Base-by-base conservation (phyloP, 2,888 invertebrate genomes). In the Drosophila fulvimacula region DNA sequence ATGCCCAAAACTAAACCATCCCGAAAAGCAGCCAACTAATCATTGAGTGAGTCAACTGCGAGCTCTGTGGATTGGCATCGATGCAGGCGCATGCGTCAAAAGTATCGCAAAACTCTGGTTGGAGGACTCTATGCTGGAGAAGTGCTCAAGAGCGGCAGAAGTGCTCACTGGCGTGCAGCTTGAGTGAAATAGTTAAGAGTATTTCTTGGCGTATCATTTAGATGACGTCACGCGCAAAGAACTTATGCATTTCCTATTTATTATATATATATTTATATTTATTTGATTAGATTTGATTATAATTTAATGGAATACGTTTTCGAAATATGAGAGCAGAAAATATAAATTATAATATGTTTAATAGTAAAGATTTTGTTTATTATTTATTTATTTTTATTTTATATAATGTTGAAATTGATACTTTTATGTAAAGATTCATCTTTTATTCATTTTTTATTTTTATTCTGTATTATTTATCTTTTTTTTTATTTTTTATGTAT, bases 31-130 rank as follows among this genome's bases (percentile, higher is more conserved):
- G 19, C 27, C 42, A 72, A 77, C 68, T 64, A 82, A 69, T 58
- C 49, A 79, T 76, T 82, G 86, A 82, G 81, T 73, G 73, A 76
- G 48, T 67, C 34, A 3, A 27, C 19, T 19, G 21, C 42, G 4
- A 58, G 61, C 36, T 42, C 44, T 52, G 32, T 42, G 69, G 41
- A 34, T 34, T 60, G 69, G 36, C 17, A 49, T 59, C 36, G 0
- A 4, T 0, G 5, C 9, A 1, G 19, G 68, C 82, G 82, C 82
- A 81, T 82, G 82, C 82, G 82, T n/a, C 41, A 36, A 6, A 13
- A 58, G 15, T 19, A 49, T 46, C 60, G 62, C 71, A 55, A 66
- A 67, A 17, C 3, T 17, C 32, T 32, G 21, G 34, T 39, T 66
- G 49, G 51, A 39, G 41, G 38, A 34, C 38, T 42, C 41, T 5